Evolutionary conservation across 2,797 vertebrate genomes (phyloP).

Genomic region (Mus spretus): DNA sequence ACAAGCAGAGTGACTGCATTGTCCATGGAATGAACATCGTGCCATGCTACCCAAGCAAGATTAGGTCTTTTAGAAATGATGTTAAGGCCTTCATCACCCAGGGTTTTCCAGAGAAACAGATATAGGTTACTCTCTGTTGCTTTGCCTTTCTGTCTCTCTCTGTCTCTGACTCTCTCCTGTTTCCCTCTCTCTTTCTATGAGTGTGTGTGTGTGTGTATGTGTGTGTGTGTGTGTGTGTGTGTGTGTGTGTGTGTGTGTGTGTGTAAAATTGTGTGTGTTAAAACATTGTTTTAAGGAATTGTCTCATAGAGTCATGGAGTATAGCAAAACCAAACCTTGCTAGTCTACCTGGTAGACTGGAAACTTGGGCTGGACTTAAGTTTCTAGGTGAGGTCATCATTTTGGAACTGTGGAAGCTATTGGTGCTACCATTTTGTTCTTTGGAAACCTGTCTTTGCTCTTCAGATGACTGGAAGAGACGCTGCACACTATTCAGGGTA

Average conservation of each 20-base stretch:
- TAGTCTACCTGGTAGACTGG: not conserved
- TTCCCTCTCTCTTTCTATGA: not conserved
- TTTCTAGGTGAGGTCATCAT: not conserved
- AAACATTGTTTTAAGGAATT: not conserved
- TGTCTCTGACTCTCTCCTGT: not conserved
- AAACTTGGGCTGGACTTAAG: not conserved
- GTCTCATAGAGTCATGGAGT: not conserved
- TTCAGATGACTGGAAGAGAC: not conserved
- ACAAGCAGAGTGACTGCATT: not conserved
- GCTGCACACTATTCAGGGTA: not conserved
- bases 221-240: not conserved
- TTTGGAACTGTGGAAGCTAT: not conserved
- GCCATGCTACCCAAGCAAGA: not conserved
- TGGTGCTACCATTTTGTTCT: not conserved
- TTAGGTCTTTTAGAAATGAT: not conserved
- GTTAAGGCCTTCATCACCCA: not conserved
- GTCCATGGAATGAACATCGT: not conserved
- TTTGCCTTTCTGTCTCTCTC: not conserved
- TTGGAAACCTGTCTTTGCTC: not conserved
- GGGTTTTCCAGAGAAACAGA: constrained; percentile 44
- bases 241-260: not conserved
- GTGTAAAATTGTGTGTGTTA: not conserved
- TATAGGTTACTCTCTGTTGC: too few species aligned
- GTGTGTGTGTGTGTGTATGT: not conserved
- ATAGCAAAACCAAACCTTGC: constrained; percentile 3